Percentiles rank a stretch among this genome's conserved stretches.
phyloP scores from a whole-genome alignment of 1,140 invertebrate genomes.

The Neelides sp. region DNA sequence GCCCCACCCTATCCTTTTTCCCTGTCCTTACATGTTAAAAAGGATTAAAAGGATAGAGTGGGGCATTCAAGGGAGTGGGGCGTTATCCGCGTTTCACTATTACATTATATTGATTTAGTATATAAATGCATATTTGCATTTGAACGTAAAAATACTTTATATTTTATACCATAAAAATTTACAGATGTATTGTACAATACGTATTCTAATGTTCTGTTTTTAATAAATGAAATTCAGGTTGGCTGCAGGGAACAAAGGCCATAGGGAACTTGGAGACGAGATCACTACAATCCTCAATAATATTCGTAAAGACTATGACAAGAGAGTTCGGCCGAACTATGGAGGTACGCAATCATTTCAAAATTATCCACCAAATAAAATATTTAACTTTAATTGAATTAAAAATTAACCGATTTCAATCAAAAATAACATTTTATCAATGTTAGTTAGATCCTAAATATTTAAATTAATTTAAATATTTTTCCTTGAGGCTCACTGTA shows the following conservation, averaged over 20 bases:
- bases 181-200: too few relatives aligned
- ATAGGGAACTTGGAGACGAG: slow-evolving; percentile 27
- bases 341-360: slow-evolving; percentile 60
- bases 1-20: too few relatives aligned
- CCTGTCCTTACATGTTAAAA: too few relatives aligned
- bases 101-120: too few relatives aligned
- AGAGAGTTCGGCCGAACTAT: slow-evolving; percentile 94
- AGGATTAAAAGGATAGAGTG: too few relatives aligned
- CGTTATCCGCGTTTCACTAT: too few relatives aligned
- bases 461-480: too few relatives aligned
- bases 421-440: not conserved
- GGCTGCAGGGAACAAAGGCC: slow-evolving; percentile 12
- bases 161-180: too few relatives aligned
- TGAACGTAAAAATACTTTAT: too few relatives aligned
- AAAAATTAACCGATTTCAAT: not conserved
- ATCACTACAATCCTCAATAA: slow-evolving; percentile 27
- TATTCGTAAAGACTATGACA: slow-evolving; percentile 61
- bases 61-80: too few relatives aligned
- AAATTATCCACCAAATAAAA: not conserved
- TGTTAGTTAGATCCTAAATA: not conserved
- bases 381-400: not conserved
- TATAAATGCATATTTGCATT: too few relatives aligned
- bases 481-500: too few relatives aligned
- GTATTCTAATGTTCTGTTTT: not conserved
- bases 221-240: slow-evolving; percentile 16